Evolutionary conservation across 2,888 invertebrate species (phyloP), one percentile per base, ranked within the genome.

Genomic region (Meta bourneti): DNA sequence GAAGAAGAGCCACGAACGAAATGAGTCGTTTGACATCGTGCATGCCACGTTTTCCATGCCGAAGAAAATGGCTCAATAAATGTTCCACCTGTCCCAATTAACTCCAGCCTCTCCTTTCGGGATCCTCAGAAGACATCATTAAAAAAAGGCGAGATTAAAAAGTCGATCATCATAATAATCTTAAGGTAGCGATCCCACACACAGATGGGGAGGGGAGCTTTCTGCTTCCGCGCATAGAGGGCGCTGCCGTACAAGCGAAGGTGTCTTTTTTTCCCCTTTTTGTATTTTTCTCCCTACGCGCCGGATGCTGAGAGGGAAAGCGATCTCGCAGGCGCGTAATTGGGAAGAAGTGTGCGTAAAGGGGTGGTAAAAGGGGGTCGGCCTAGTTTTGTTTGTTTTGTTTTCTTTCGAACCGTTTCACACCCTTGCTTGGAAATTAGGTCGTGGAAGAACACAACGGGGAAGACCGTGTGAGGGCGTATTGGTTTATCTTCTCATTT

Each of bases 401-500:
- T 87, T 87, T n/a, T n/a, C n/a, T n/a, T n/a, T 70, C 72, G 87
- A 91, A 86, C 69, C 69, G 75, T 91, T 34, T 91, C 83, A 77
- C 91, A 91, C 91, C 83, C 87, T 78, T 52, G 69, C 54, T 77
- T n/a, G 34, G 74, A 87, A 91, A 87, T 91, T 91, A 83, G 91
- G 91, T 91, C 91, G 90, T 16, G 75, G 74, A 79, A 80, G 85
- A 85, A 90, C 80, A 77, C 34, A 34, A 34, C 69, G 20, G 49
- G 80, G 61, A 48, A 77, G 75, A 61, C 54, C 54, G 74, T 51
- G 51, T 52, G 79, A 49, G 61, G 80, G 49, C 48, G 77, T 89
- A 61, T 82, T 82, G 82, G 78, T 78, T 79, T 79, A 70, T 89
- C 77, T 75, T 74, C 61, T 16, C 72, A 72, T 82, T 82, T 82